Evolutionary conservation across 2,797 vertebrate genomes (phyloP), one percentile per base, ranked within the genome.

Genomic region (Rhinogobio ventralis): DNA sequence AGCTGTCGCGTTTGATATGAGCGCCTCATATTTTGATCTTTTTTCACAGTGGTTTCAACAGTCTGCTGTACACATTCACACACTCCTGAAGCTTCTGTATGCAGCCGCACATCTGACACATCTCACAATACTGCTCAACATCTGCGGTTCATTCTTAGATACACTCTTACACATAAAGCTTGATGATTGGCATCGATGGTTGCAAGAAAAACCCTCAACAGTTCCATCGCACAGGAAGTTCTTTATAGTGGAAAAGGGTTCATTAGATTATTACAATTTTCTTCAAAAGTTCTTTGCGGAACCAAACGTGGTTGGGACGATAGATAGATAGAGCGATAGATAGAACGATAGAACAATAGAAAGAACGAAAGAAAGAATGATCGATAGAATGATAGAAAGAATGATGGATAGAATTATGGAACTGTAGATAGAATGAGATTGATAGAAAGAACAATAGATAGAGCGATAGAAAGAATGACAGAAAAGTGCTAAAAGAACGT

Each of bases 1-100:
- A n/a, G 74, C 49, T 84, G 73, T 57, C 23, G 19, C 5, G 8
- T 69, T 60, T 84, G 49, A 69, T 84, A 67, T 28, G 13, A 60
- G 64, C 25, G 0, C 20, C 4, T 64, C 64, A 55, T 68, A 78
- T 77, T 84, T 51, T 77, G 33, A 77, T 77, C 45, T 66, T 30
- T 28, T 79, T 69, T 77, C 36, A 28, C 14, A 13, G 53, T 17
- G 25, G 10, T 25, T 60, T 57, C 55, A 72, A 82, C 68, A 72
- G 25, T n/a, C 39, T 42, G 20, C 74, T 4, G 13, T n/a, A 57
- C 51, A 9, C 25, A 25, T 57, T 13, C 33, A 77, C 49, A 75
- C 74, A 39, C 74, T 39, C 20, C 7, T 4, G 13, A 53, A 15
- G 14, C 13, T 28, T 45, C 14, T 19, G n/a, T n/a, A n/a, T n/a